phyloP scores from a whole-genome alignment of 2,888 invertebrate genomes.

The Volucella inflata region DNA sequence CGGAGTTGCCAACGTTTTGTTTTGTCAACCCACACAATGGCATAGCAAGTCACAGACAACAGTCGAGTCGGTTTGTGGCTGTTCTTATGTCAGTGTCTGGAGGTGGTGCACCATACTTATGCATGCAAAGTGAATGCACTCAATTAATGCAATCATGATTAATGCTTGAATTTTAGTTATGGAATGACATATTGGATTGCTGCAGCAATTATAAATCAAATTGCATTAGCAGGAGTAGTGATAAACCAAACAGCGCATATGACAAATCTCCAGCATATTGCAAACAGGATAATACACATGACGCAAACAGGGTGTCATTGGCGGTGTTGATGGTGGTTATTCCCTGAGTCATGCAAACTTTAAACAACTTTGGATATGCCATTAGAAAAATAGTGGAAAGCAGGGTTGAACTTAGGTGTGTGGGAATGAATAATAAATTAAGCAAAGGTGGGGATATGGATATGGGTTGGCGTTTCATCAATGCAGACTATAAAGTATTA shows the following conservation, averaged over 20 bases:
- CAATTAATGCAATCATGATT: conserved; percentile 74
- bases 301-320: conserved; percentile 12
- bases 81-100: conserved; percentile 17
- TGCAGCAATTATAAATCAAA: conserved; percentile 76
- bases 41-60: too few species aligned
- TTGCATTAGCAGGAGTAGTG: conserved; percentile 65
- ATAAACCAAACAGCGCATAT: conserved; percentile 2
- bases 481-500: too few species aligned
- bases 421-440: conserved; percentile 13
- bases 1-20: conserved; percentile 28
- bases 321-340: background rate
- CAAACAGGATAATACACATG: conserved; percentile 47
- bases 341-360: conserved; percentile 69
- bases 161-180: conserved; percentile 73
- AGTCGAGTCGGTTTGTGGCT: too few species aligned
- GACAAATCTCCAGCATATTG: conserved; percentile 21
- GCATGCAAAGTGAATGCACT: conserved; percentile 45
- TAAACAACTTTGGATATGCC: conserved; percentile 42
- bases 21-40: too few species aligned
- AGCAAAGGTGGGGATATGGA: too few species aligned
- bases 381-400: conserved; percentile 15
- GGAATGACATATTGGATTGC: conserved; percentile 73
- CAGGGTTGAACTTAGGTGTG: background rate
- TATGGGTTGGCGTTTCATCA: too few species aligned
- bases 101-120: background rate